Conservation (phyloP, 2,888 invertebrate genomes). For the Diarsia mendica region DNA sequence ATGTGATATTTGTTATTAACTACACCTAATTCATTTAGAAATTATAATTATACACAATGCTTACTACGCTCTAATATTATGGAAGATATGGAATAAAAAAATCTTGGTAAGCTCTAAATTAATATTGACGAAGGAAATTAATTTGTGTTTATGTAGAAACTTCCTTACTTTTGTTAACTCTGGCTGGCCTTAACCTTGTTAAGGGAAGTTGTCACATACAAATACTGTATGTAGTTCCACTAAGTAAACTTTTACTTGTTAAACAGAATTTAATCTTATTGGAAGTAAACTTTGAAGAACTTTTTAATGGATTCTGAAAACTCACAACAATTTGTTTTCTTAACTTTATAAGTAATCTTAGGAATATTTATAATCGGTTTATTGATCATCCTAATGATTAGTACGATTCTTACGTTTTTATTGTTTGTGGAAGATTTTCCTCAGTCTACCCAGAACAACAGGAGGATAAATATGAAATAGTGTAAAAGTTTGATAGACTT, state of each 20-base stretch:
- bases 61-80: too few species aligned
- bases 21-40: background rate
- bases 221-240: background rate
- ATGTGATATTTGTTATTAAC: too few species aligned
- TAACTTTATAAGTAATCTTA: conserved; percentile 5
- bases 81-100: background rate
- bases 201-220: conserved; percentile 19
- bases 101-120: background rate
- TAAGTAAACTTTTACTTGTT: conserved; percentile 10
- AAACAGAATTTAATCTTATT: conserved; percentile 30
- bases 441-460: background rate
- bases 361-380: background rate
- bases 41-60: background rate
- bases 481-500: conserved; percentile 55
- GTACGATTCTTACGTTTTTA: background rate
- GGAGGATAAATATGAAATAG: background rate
- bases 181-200: conserved; percentile 23
- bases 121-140: background rate
- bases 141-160: background rate
- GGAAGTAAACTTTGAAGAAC: conserved; percentile 24
- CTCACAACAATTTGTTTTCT: conserved; percentile 8
- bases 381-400: background rate
- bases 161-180: background rate
- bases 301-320: conserved; percentile 6
- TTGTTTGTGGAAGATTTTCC: background rate